Evolutionary conservation across 2,888 invertebrate genomes (phyloP), one percentile per base, ranked within the genome.

Genomic region (Eumerus sabulonum): DNA sequence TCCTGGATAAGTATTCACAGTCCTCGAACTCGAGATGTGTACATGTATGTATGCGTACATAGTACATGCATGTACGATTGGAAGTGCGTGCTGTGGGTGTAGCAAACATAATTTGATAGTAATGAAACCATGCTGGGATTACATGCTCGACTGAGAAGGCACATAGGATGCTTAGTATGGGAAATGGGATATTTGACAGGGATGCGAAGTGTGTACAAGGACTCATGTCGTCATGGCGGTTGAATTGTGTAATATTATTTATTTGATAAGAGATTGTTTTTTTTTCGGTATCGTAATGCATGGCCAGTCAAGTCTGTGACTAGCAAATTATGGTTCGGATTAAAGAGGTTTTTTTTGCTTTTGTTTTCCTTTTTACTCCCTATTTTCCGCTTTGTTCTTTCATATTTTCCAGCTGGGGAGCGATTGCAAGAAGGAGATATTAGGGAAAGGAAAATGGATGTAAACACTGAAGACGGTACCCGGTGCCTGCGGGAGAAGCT

Each of bases 81-180:
- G 18, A 16, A n/a, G 19, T 27, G 44, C 44, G 51, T 59, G 47
- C 36, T 16, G 13, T 17, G 63, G 40, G n/a, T 40, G 48, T 45
- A 45, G 44, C 54, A 48, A 36, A 70, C 48, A 70, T 76, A 76
- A 70, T 71, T 70, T 50, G 64, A 64, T 66, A 48, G 60, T 66
- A 76, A 71, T 66, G 60, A 76, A 50, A 64, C 54, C 64, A 59
- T 59, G 70, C 36, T 44, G 36, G 59, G 70, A 66, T 70, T 76
- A 70, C 59, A 47, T 50, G 44, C 45, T 18, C 64, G 47, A 13
- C 18, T 57, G 9, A 17, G 17, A 54, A 47, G 60, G 40, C n/a
- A n/a, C n/a, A n/a, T n/a, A n/a, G n/a, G n/a, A n/a, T n/a, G n/a
- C n/a, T n/a, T n/a, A n/a, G n/a, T n/a, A n/a, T n/a, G n/a, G n/a